These are phyloP conservation scores for Argya squamiceps DNA, from an alignment of 2,797 vertebrate genomes.

Conservation along the genomic window DNA sequence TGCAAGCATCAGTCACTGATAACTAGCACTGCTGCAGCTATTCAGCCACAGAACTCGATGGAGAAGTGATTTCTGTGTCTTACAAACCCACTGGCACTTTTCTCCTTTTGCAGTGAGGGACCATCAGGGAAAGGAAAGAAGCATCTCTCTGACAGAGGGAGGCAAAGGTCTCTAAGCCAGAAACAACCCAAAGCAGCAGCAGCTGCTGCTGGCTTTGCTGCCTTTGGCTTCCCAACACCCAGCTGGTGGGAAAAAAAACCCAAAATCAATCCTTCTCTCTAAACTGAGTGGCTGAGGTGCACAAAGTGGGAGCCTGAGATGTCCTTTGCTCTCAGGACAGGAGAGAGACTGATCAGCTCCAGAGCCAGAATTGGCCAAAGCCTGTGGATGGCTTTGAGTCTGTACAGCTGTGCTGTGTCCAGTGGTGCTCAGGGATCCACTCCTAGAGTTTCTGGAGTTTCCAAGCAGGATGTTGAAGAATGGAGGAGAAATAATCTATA, in stretches of 20 bases:
- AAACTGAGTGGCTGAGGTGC: neutral
- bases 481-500: neutral
- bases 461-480: neutral
- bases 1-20: slow-evolving; percentile 25
- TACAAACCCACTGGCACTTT: neutral
- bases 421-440: neutral
- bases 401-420: neutral
- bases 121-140: neutral
- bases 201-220: neutral
- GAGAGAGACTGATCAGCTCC: neutral
- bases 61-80: neutral
- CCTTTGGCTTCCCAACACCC: neutral
- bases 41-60: neutral
- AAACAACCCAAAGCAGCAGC: neutral
- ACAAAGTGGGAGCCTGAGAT: neutral
- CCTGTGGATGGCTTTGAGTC: neutral
- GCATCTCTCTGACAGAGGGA: neutral
- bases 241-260: neutral
- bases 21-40: slow-evolving; percentile 21
- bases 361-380: neutral
- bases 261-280: neutral
- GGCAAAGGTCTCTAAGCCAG: neutral
- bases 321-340: neutral
- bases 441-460: neutral
- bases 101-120: neutral